Evolutionary conservation across 2,113 vertebrate genomes (phyloP), one percentile per base, ranked within the genome.

Genomic region (Mesoclemmys tuberculata): DNA sequence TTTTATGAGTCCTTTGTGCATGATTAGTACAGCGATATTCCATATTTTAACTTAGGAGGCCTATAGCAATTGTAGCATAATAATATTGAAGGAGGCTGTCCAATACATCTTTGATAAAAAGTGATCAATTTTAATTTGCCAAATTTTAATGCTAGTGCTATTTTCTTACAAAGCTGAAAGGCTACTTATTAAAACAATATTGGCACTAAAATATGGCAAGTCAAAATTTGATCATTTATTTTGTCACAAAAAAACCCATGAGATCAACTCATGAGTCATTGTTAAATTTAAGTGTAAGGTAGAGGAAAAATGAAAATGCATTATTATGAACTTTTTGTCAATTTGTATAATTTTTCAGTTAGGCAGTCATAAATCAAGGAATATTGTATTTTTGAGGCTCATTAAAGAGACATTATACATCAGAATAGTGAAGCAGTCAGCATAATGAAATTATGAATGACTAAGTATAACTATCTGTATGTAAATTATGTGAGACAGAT

Each of bases 271-370:
- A 21, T 93, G 91, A 98, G 88, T 95, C 95, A 94, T 93, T 97
- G 90, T 97, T 97, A 97, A 94, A 95, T 97, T 56, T 94, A 87
- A 97, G 93, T 92, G 82, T 94, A 96, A 96, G 93, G 95, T 97
- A 90, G 84, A 90, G 80, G 88, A 87, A 97, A 97, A 92, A 90
- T 89, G 95, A 96, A 97, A 97, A 96, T 95, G 80, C 92, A 90
- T 97, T 97, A 93, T 95, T 93, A 97, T 85, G 56, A 88, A 87
- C 46, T 95, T 97, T 98, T 98, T 96, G 90, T 97, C 97, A 98
- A 98, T 98, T 98, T 98, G 98, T 98, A 98, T 98, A 98, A 98
- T 98, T 98, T 98, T 98, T 98, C 98, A 98, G 98, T 98, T 98
- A 98, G 98, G 97, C 97, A 97, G 97, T 95, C 95, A 98, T 98